Base-by-base conservation (phyloP, 2,797 vertebrate species). In the Pantherophis alleghaniensis region DNA sequence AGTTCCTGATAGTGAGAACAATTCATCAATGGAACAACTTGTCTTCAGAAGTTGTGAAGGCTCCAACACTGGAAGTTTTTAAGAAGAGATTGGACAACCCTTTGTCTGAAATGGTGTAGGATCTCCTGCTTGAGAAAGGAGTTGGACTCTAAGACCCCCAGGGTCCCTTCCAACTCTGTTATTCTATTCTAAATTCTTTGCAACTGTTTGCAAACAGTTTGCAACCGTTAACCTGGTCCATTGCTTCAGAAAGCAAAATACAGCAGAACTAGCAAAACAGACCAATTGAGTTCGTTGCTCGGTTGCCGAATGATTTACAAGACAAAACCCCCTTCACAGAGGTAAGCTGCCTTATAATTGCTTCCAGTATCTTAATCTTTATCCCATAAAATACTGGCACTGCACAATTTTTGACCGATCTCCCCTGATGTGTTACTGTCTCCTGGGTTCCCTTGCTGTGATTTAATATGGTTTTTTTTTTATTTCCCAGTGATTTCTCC, bases 331-430 rank as follows among this genome's bases (percentile, higher is more conserved):
- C n/a, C 63, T 12, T 88, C 51, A 18, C 20, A 66, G 16, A 88
- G 7, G 4, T 66, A 57, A 93, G 20, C 86, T 47, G 5, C 51
- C 88, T 86, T 95, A 53, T 56, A 92, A 66, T 74, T 93, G 20
- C 0, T 0, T 13, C 47, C 60, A 86, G 92, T 95, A 92, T 47
- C 92, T 90, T 94, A 95, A 93, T 87, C 0, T 0, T 53, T 53
- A 91, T 88, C 91, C 92, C 90, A 63, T 91, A 89, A 94, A 95
- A 90, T 63, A 91, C 18, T 90, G 93, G 57, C 90, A 20, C 11
- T 42, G 28, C 66, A 55, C 86, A 32, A 66, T 94, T 94, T 95
- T 93, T 93, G 89, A 69, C 91, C 90, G 12, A 83, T 91, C 79
- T 90, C 57, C 90, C 60, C 20, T 22, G 51, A 5, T 4, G 10